Percentiles rank a stretch among this genome's conserved stretches.
These are phyloP conservation scores for Megalurothrips usitatus DNA, from an alignment of 2,888 invertebrate species.

Conservation along the genomic window DNA sequence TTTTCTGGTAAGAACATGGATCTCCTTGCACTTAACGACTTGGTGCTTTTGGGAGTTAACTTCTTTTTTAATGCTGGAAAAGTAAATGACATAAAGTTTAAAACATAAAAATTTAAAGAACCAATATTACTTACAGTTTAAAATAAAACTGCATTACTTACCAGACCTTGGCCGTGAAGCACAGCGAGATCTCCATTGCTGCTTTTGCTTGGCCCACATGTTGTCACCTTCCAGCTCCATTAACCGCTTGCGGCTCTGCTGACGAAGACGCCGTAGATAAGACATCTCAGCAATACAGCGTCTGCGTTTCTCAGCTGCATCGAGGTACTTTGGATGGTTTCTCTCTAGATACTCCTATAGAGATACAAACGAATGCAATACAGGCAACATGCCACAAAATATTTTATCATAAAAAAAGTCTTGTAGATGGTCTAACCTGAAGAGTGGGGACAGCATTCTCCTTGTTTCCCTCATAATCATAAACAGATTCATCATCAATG, in stretches of 20 bases:
- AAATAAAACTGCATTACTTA: neutral
- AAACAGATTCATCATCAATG: neutral
- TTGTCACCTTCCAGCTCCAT: slow-evolving; percentile 4
- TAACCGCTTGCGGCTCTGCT: neutral
- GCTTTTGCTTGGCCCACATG: neutral
- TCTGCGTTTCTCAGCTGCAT: slow-evolving; percentile 53
- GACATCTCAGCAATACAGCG: slow-evolving; percentile 50
- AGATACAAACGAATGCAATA: slow-evolving; percentile 12
- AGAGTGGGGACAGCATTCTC: neutral
- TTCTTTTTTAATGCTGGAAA: slow-evolving; percentile 49
- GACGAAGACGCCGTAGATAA: slow-evolving; percentile 48
- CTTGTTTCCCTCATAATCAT: neutral
- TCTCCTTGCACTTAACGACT: slow-evolving; percentile 55
- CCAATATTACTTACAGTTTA: neutral
- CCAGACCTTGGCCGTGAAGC: neutral
- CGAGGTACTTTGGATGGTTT: slow-evolving; percentile 67
- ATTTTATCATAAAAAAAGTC: neutral
- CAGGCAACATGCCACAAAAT: slow-evolving; percentile 8
- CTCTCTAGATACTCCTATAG: slow-evolving; percentile 61
- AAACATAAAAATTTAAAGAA: neutral
- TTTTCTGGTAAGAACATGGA: slow-evolving; percentile 71
- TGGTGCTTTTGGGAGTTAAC: slow-evolving; percentile 56
- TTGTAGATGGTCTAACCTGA: neutral
- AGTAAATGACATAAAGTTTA: slow-evolving; percentile 30
- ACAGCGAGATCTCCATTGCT: slow-evolving; percentile 3